These are phyloP conservation scores for Malacoctenus gilli DNA, from an alignment of 2,797 vertebrate genomes.

Conservation along the genomic window DNA sequence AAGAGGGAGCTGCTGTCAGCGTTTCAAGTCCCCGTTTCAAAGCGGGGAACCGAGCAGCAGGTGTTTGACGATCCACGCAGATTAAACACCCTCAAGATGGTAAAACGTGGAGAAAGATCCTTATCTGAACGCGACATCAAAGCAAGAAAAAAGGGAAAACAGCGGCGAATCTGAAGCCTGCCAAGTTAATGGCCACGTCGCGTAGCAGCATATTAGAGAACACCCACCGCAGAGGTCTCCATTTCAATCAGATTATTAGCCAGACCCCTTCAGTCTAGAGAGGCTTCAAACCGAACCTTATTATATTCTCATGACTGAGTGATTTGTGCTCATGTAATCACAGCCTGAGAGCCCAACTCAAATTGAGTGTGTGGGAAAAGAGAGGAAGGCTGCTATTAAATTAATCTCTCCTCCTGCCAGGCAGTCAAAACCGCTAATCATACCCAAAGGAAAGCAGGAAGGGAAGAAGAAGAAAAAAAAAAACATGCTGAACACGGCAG, in stretches of 20 bases:
- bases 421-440: conserved; percentile 70
- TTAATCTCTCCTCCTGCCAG: conserved; percentile 69
- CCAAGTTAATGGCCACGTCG: conserved; percentile 56
- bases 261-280: conserved; percentile 64
- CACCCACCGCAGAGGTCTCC: conserved; percentile 57
- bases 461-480: conserved; percentile 70
- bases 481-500: conserved; percentile 78
- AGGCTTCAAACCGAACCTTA: conserved; percentile 66
- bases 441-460: conserved; percentile 68
- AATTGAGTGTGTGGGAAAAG: conserved; percentile 73
- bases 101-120: not conserved
- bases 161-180: conserved; percentile 42
- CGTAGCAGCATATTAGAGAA: conserved; percentile 53
- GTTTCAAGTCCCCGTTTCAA: conserved; percentile 15
- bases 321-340: conserved; percentile 72
- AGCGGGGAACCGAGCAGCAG: conserved; percentile 44
- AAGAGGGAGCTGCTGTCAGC: conserved; percentile 50
- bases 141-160: conserved; percentile 34
- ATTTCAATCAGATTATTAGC: conserved; percentile 66
- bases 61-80: conserved; percentile 17
- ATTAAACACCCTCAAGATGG: conserved; percentile 12
- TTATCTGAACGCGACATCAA: conserved; percentile 35
- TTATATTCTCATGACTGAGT: conserved; percentile 72
- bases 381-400: conserved; percentile 70
- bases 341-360: conserved; percentile 67